phyloP scores from a whole-genome alignment of 2,797 vertebrate genomes.

The Epinephelus coioides region DNA sequence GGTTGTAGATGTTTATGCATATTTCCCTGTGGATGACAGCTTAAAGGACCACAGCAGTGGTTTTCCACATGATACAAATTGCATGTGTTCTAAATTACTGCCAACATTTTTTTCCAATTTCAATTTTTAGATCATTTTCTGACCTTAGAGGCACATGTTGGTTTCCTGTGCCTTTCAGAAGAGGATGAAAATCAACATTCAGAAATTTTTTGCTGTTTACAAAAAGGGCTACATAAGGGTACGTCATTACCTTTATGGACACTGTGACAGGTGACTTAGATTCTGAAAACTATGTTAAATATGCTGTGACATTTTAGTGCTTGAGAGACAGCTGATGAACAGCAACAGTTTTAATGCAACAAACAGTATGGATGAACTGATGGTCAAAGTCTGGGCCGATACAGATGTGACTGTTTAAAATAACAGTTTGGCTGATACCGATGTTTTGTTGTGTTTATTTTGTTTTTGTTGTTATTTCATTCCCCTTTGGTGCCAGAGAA shows the following conservation, averaged over 20 bases:
- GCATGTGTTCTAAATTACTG: constrained; percentile 20
- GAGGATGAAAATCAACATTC: neutral
- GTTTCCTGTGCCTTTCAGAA: constrained; percentile 1
- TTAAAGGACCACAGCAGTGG: neutral
- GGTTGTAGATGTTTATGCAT: constrained; percentile 29
- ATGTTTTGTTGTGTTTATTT: too few relatives aligned
- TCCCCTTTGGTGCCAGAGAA: too few relatives aligned
- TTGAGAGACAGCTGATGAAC: too few relatives aligned
- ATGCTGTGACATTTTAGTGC: neutral
- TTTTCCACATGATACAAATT: constrained; percentile 23
- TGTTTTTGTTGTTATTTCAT: too few relatives aligned
- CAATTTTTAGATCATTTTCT: constrained; percentile 1
- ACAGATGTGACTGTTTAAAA: too few relatives aligned
- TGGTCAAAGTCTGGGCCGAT: too few relatives aligned
- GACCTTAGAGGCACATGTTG: constrained; percentile 1
- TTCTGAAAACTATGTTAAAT: neutral
- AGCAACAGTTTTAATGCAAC: too few relatives aligned
- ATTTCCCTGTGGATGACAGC: constrained; percentile 49
- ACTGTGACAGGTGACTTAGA: neutral
- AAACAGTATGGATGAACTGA: too few relatives aligned
- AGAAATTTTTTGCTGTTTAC: neutral
- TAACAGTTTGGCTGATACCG: too few relatives aligned
- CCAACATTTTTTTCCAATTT: neutral
- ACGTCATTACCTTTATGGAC: neutral
- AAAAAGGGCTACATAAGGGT: neutral